A percentile compares a stretch with the other conserved stretches of the same genome.
phyloP scores from a whole-genome alignment of 1,140 invertebrate genomes.

The Hyles euphorbiae region DNA sequence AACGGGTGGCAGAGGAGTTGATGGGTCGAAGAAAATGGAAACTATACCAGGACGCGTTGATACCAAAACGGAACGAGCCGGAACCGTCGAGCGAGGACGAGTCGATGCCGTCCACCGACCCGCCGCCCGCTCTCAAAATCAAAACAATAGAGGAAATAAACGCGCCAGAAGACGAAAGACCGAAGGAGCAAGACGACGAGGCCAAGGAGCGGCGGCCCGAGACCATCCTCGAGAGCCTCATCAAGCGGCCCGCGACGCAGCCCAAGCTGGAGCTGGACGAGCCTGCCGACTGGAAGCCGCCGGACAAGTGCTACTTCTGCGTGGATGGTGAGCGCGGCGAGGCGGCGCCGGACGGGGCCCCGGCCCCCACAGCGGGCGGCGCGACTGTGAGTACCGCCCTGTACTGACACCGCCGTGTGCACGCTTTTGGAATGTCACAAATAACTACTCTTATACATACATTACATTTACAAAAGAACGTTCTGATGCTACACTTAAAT shows the following conservation, averaged over 20 bases:
- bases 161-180: constrained; percentile 53
- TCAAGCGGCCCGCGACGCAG: constrained; percentile 66
- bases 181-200: constrained; percentile 28
- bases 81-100: constrained; percentile 61
- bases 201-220: constrained; percentile 37
- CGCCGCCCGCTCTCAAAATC: constrained; percentile 65
- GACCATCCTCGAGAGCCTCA: constrained; percentile 68
- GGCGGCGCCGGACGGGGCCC: constrained; percentile 16
- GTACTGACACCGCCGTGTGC: too few relatives aligned
- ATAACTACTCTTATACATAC: too few relatives aligned
- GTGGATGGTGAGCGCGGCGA: constrained; percentile 83
- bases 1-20: constrained; percentile 96
- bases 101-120: constrained; percentile 57
- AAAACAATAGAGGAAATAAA: constrained; percentile 74
- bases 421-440: too few relatives aligned
- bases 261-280: constrained; percentile 70
- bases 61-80: constrained; percentile 73
- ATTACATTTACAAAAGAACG: too few relatives aligned
- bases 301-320: constrained; percentile 92
- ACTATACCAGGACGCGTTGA: constrained; percentile 89
- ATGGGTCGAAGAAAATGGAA: constrained; percentile 96
- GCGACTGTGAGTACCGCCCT: constrained; percentile 43
- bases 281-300: constrained; percentile 88
- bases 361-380: constrained; percentile 24
- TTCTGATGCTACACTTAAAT: too few relatives aligned